Conservation (phyloP, 2,888 invertebrate species). For the Drosophila meridiana region DNA sequence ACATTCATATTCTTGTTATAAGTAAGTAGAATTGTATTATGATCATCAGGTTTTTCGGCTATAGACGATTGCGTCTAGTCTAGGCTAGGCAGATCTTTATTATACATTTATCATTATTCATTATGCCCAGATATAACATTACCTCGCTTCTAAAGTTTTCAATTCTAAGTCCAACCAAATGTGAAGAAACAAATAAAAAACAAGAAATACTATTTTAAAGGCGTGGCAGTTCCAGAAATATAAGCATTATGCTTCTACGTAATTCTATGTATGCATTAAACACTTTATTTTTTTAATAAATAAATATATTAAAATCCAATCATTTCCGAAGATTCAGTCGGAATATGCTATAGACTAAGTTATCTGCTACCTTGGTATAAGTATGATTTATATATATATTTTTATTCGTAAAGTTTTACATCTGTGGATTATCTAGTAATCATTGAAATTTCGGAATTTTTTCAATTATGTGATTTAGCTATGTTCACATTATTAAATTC, state of each 20-base stretch:
- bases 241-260: conserved; percentile 6
- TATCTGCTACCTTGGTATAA: neutral
- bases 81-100: conserved; percentile 16
- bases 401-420: neutral
- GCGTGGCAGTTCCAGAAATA: conserved; percentile 13
- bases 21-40: conserved; percentile 41
- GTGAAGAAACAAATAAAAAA: neutral
- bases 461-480: no score
- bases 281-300: conserved; percentile 58
- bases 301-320: conserved; percentile 18
- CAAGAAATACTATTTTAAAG: neutral
- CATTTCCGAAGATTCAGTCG: neutral
- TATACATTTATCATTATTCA: conserved; percentile 1
- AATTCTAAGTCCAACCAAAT: conserved; percentile 6
- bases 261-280: conserved; percentile 41
- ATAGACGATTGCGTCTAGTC: conserved; percentile 13
- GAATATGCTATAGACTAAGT: fast-evolving
- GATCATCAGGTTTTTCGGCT: conserved; percentile 35
- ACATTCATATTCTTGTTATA: conserved; percentile 1
- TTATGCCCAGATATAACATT: conserved; percentile 1
- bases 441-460: neutral
- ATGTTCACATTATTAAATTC: conserved; percentile 1
- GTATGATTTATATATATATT: neutral
- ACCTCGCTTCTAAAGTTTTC: conserved; percentile 25
- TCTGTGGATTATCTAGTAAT: neutral